Percentiles rank a stretch among this genome's conserved stretches.
Conservation (phyloP, 2,888 invertebrate genomes). For the Drosophila glabriapex region DNA sequence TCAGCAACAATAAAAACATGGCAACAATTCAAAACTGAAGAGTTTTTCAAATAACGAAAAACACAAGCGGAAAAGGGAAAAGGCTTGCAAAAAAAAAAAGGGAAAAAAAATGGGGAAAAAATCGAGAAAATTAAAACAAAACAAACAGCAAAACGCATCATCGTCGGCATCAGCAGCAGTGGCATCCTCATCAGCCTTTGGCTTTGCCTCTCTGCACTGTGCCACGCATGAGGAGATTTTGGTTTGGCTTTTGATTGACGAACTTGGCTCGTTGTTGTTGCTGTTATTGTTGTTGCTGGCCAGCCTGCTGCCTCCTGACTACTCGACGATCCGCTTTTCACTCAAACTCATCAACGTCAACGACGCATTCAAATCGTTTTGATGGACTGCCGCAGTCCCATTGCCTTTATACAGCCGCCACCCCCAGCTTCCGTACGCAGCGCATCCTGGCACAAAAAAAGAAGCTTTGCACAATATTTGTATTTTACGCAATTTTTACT, state of each 20-base stretch:
- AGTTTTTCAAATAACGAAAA: slow-evolving; percentile 85
- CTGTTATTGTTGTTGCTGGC: slow-evolving; percentile 27
- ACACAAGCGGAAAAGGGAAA: slow-evolving; percentile 50
- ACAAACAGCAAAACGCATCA: slow-evolving; percentile 76
- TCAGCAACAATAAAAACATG: slow-evolving; percentile 83
- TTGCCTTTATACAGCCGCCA: slow-evolving; percentile 32
- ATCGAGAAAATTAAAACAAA: slow-evolving; percentile 84
- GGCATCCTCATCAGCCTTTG: slow-evolving; percentile 71
- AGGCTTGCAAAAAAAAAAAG: slow-evolving; percentile 43
- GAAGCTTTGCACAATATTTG: slow-evolving; percentile 74
- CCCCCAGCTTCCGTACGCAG: slow-evolving; percentile 47
- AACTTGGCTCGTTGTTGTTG: slow-evolving; percentile 71
- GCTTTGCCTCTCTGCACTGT: slow-evolving; percentile 62
- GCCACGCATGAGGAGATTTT: slow-evolving; percentile 84
- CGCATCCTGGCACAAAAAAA: slow-evolving; percentile 67
- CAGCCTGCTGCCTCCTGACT: slow-evolving; percentile 14
- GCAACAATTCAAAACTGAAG: slow-evolving; percentile 85
- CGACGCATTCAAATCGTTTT: slow-evolving; percentile 84
- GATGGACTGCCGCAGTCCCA: slow-evolving; percentile 77
- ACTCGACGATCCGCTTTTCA: slow-evolving; percentile 64
- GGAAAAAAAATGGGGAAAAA: slow-evolving; percentile 55
- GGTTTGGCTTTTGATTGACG: slow-evolving; percentile 82
- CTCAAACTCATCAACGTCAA: slow-evolving; percentile 83
- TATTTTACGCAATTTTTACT: slow-evolving; percentile 81
- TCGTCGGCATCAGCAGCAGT: slow-evolving; percentile 51